Percentiles rank a stretch among this genome's conserved stretches.
phyloP scores from a whole-genome alignment of 2,888 invertebrate genomes.

The Heliconius ethilla region DNA sequence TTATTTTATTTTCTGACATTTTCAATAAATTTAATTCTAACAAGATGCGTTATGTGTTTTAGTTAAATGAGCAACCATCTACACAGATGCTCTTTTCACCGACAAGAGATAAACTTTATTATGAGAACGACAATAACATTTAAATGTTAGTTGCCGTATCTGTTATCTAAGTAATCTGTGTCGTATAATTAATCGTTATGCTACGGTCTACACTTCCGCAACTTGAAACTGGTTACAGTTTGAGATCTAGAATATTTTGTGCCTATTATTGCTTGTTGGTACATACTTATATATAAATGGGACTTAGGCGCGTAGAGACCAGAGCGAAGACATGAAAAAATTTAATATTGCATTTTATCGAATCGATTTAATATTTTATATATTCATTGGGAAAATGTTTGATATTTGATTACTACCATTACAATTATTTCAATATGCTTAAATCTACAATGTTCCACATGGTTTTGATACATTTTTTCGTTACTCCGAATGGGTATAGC shows the following conservation, averaged over 20 bases:
- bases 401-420: no score
- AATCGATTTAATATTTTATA: no score
- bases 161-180: constrained; percentile 57
- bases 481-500: no score
- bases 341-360: no score
- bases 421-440: no score
- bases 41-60: constrained; percentile 41
- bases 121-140: constrained; percentile 48
- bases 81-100: constrained; percentile 49
- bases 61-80: constrained; percentile 43
- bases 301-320: neutral
- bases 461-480: no score
- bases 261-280: constrained; percentile 12
- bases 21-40: constrained; percentile 39
- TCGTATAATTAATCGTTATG: constrained; percentile 64
- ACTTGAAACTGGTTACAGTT: constrained; percentile 57
- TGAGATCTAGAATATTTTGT: constrained; percentile 48
- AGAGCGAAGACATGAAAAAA: neutral
- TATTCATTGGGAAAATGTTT: no score
- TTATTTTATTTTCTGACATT: neutral
- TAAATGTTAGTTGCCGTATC: constrained; percentile 50
- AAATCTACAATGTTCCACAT: no score
- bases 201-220: constrained; percentile 61
- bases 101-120: constrained; percentile 47
- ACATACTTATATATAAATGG: neutral